Base-by-base conservation (phyloP, 2,888 invertebrate genomes). In the Desoria tigrina region DNA sequence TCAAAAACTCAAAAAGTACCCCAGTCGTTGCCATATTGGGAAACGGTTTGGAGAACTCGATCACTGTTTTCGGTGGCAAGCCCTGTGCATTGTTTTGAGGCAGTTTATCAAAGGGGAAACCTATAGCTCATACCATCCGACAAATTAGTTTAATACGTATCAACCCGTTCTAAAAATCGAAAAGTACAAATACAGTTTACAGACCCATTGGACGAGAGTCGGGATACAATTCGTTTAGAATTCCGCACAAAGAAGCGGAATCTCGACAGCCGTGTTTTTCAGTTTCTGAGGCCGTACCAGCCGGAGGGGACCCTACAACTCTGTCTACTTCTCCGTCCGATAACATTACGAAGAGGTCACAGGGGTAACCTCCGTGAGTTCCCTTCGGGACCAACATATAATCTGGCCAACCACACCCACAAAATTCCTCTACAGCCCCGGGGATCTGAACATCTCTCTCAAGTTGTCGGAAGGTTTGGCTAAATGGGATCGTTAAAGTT, bases 401-500 rank as follows among this genome's bases (percentile, higher is more conserved):
- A 42, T 76, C 71, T 1, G 77, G 77, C 91, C 92, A 91, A 59
- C 92, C 91, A 77, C 92, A 93, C 68, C 92, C 92, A 81, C 92
- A 93, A 84, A 89, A 90, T n/a, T n/a, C n/a, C n/a, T n/a, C n/a
- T n/a, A n/a, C n/a, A 6, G 68, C 56, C 16, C 57, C 89, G 88
- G 81, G 89, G 89, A 73, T 83, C 82, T 7, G 80, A 81, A 63
- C 82, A 74, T 0, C 81, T 16, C 53, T 18, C 26, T 53, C 53
- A 21, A 88, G 58, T 21, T 72, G 69, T 16, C 89, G 85, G 86
- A 90, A 93, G 1, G 90, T 90, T 68, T 88, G 84, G 79, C 90
- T 90, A 79, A 88, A 91, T 0, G 91, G 91, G 77, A 91, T 89
- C 11, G 91, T 92, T n/a, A 93, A 87, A 0, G 90, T 87, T 0